Base-by-base conservation (phyloP, 2,888 invertebrate species). In the Cephus sareptanus region DNA sequence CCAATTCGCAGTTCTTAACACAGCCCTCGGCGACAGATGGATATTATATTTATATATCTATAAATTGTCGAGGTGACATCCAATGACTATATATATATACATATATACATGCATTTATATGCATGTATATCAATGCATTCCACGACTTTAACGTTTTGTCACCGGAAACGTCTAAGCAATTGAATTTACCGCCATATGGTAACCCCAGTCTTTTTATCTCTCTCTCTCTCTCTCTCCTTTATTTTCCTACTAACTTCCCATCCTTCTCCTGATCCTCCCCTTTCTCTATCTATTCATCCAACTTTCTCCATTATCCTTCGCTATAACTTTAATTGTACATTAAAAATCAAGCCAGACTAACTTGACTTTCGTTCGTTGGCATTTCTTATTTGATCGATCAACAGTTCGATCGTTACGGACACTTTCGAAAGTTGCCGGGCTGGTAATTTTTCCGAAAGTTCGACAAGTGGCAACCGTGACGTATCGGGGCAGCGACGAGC, bases 371-470 rank as follows among this genome's bases (percentile, higher is more conserved):
- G 56, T 56, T 56, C 56, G 56, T 56, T 23, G 56, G 56, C 56
- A 56, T 56, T 56, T 56, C 40, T 40, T 40, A 23, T 56, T 56
- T 56, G 9, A 56, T 56, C 56, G 56, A 40, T 40, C 40, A 40
- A 40, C 40, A 40, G 6, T 15, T 15, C 40, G 15, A 23, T 56
- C 56, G 56, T 56, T 56, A 56, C 56, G 56, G 23, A 81, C 85
- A 89, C 87, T 87, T 87, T 87, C 87, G 88, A 81, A 85, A 85
- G 86, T 88, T 89, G 83, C 84, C 83, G 3, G 3, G 3, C 3
- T 30, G 82, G 86, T 82, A 88, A 88, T 88, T 88, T 85, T 73
- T 73, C 15, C 69, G 31, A 11, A 34, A 34, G 70, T 79, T 79
- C 87, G 85, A 85, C 82, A 88, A 86, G 87, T 89, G 84, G 82